Evolutionary conservation across 2,888 invertebrate genomes (phyloP), one percentile per base, ranked within the genome.

Genomic region (Pteria penguin): DNA sequence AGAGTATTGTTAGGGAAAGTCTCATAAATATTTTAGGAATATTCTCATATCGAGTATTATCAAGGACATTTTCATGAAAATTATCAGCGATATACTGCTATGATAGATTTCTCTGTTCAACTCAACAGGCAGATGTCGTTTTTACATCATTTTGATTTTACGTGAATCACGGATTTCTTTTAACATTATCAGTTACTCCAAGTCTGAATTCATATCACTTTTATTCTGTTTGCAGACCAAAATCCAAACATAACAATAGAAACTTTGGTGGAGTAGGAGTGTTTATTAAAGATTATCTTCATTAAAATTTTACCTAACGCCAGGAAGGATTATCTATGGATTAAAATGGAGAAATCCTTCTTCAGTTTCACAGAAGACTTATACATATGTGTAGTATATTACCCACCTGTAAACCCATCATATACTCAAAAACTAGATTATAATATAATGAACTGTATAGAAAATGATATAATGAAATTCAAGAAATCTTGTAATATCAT

Each of bases 251-350:
- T 32, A 57, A 57, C 24, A 57, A 33, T 0, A 31, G 57, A 33
- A 29, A 55, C 14, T 68, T 68, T 57, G 32, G 68, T 8, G 57
- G 68, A 2, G 24, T 68, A 27, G 68, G 11, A 33, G 45, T 67
- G 26, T 54, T 55, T n/a, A 24, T 33, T 22, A 67, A 29, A 55
- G 26, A 11, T 27, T 22, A 55, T 29, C 22, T 24, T 45, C n/a
- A 45, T 52, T 24, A 52, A 66, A 27, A 52, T 66, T 14, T 45
- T 68, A 8, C 52, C 27, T 1, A 69, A 58, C 4, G 58, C 33
- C 22, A 69, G 58, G 24, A 18, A 27, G 32, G 58, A 69, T 4
- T 69, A 57, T 36, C 26, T 54, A 5, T 69, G 68, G 68, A 27
- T 69, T 2, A 69, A 33, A 32, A 24, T 58, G 14, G 68, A 69